Percentiles rank a stretch among this genome's conserved stretches.
These are phyloP conservation scores for Cerceris ruficornis DNA, from an alignment of 2,888 invertebrate species.

Conservation along the genomic window DNA sequence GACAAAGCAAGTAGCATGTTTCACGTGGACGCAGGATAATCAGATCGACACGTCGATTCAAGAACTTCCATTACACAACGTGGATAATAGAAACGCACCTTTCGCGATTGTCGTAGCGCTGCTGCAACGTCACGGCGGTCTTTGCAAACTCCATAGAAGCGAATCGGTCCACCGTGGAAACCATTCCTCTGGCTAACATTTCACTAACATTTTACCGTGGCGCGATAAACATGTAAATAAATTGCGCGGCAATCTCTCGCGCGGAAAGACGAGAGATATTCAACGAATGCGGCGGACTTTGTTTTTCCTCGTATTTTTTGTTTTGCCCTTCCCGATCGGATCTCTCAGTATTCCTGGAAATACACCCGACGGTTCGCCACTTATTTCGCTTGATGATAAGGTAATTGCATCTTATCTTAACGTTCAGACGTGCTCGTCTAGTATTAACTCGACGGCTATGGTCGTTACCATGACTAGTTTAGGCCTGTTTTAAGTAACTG, in stretches of 20 bases:
- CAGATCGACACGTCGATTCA: too few relatives aligned
- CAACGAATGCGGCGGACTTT: slow-evolving; percentile 1
- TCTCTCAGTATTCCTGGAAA: not conserved
- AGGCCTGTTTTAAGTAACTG: not conserved
- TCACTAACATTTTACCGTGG: not conserved
- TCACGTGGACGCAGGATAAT: too few relatives aligned
- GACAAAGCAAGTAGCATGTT: too few relatives aligned
- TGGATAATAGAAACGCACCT: too few relatives aligned
- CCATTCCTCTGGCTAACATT: not conserved
- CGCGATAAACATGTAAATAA: too few relatives aligned
- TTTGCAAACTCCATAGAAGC: too few relatives aligned
- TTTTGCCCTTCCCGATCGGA: not conserved
- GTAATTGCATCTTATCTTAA: slow-evolving; percentile 35
- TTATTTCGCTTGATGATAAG: slow-evolving; percentile 32
- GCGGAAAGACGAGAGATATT: not conserved
- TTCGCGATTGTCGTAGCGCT: too few relatives aligned
- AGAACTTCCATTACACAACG: too few relatives aligned
- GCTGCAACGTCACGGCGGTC: too few relatives aligned
- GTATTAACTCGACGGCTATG: not conserved
- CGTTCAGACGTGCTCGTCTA: slow-evolving; percentile 4
- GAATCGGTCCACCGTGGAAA: not conserved
- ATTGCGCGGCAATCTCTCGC: not conserved
- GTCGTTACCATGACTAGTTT: too few relatives aligned
- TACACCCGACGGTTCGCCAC: not conserved
- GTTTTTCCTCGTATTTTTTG: slow-evolving; percentile 1